Conservation (phyloP, 2,113 vertebrate species). For the Pipa parva region DNA sequence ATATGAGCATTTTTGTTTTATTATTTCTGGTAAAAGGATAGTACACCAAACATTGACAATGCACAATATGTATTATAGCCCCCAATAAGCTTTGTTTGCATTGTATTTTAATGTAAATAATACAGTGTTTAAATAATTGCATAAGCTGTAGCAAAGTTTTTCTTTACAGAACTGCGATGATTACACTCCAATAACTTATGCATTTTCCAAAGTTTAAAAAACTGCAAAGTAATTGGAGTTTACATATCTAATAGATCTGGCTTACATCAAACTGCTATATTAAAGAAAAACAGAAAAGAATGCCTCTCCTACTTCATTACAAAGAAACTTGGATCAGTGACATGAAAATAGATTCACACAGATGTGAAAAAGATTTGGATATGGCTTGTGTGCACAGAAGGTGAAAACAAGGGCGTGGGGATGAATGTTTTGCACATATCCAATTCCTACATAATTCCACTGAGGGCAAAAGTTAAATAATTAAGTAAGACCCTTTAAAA, state of each 20-base stretch:
- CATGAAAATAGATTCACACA: conserved; percentile 27
- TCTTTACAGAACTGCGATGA: no score
- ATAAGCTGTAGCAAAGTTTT: no score
- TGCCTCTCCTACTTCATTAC: not conserved
- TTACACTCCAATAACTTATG: no score
- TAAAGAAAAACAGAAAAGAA: not conserved
- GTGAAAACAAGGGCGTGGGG: conserved; percentile 29
- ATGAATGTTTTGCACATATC: conserved; percentile 20
- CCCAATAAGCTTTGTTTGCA: no score
- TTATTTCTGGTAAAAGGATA: no score
- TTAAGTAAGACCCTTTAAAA: not conserved
- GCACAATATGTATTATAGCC: no score
- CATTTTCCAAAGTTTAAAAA: no score
- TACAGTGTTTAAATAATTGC: no score
- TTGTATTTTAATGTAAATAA: no score
- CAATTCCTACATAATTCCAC: conserved; percentile 7
- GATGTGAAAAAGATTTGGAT: conserved; percentile 30
- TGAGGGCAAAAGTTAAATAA: not conserved
- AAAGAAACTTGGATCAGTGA: conserved; percentile 12
- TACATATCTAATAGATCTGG: not conserved
- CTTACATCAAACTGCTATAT: not conserved
- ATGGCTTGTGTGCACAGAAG: conserved; percentile 12
- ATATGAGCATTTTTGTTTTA: no score
- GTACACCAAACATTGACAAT: no score
- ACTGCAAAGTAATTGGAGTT: not conserved